Evolutionary conservation across 2,113 vertebrate genomes (phyloP), one percentile per base, ranked within the genome.

Genomic region (Phyllostomus discolor): DNA sequence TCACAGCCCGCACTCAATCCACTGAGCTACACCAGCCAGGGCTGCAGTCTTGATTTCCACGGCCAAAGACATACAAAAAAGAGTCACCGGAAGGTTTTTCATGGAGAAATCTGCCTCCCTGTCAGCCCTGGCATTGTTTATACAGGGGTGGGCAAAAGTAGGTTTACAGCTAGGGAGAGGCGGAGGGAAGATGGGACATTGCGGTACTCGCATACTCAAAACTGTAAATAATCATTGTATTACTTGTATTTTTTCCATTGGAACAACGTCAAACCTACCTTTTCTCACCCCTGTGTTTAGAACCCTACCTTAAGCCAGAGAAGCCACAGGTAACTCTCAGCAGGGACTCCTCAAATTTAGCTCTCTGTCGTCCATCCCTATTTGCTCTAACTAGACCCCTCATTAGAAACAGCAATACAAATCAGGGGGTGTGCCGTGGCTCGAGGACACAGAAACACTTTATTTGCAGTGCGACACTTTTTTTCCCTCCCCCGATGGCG

Each of bases 271-370:
- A 28, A 64, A 64, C 62, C 26, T 64, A 31, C 28, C 31, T 31
- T 64, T n/a, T 26, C 59, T 33, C 64, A 19, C 31, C 33, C 31
- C 15, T 67, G 16, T 69, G n/a, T 73, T 84, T 69, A 43, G 87
- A 78, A 70, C 81, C 20, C 52, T 73, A 82, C 38, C 78, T 31
- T 52, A 57, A 38, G 10, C 66, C 28, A 91, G 33, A 38, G 87
- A 92, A 82, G 50, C 33, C 79, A 85, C 35, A 94, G 90, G 67
- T 87, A 95, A 93, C 48, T 87, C 90, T 87, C 67, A 75, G 59
- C 9, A 85, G 62, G 91, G 15, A 41, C 5, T 70, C 28, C 12
- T 95, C 54, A 91, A 70, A 75, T 79, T 69, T 70, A 90, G 62
- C 43, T 57, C 22, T 26, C 5, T 43, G 64, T 20, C 52, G 69